A percentile compares a stretch with the other conserved stretches of the same genome.
Evolutionary conservation across 30 jellyfish, hydroid and myxozoan species (phyloP).

Genomic region (Hydractinia symbiolongicarpus): DNA sequence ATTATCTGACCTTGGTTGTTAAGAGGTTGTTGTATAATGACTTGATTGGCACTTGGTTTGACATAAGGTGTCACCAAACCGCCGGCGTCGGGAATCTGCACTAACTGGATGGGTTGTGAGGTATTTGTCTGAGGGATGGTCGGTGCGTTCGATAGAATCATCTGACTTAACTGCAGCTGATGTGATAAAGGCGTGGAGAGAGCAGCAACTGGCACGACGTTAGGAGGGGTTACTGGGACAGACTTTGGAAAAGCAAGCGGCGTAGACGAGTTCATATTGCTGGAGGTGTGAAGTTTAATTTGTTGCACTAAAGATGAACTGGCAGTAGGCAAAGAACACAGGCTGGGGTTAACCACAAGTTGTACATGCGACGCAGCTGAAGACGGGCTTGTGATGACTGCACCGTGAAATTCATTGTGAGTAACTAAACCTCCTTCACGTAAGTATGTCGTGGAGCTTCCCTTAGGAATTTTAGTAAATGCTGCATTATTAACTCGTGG

Average conservation of each 20-base stretch:
- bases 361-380: background rate
- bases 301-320: background rate
- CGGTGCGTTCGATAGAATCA: background rate
- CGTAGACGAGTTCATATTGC: background rate
- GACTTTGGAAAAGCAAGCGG: background rate
- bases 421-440: background rate
- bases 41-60: background rate
- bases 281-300: background rate
- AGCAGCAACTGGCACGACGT: background rate
- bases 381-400: background rate
- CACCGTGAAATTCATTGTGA: background rate
- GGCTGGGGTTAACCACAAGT: background rate
- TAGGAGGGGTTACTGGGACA: background rate
- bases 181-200: background rate
- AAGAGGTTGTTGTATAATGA: background rate
- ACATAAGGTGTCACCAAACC: background rate
- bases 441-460: background rate
- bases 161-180: background rate
- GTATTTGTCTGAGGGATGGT: background rate
- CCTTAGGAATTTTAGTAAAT: too few relatives aligned
- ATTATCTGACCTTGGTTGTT: background rate
- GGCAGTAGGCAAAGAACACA: background rate
- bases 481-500: background rate
- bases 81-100: background rate
- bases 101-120: background rate